Percentiles rank a stretch among this genome's conserved stretches.
Evolutionary conservation across 2,888 invertebrate species (phyloP).

Genomic region (Diaphora mendica): DNA sequence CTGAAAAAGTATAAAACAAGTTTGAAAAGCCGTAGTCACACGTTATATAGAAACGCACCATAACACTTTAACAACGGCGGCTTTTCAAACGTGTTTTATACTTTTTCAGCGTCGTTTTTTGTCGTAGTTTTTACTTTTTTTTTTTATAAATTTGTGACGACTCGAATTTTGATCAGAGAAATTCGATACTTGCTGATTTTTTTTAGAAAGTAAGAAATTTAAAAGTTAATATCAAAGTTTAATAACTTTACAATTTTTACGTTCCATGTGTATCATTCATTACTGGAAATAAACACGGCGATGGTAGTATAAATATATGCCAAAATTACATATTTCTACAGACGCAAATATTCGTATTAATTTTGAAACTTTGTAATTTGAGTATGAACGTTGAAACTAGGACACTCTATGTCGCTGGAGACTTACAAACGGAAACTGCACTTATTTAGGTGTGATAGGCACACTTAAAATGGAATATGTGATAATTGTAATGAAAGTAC

Average conservation of each 20-base stretch:
- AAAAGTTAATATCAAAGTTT: background rate
- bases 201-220: background rate
- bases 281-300: background rate
- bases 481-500: background rate
- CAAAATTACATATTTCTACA: background rate
- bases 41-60: too few relatives aligned
- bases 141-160: background rate
- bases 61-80: too few relatives aligned
- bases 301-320: background rate
- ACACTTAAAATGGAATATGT: background rate
- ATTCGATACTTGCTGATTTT: background rate
- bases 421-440: background rate
- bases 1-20: too few relatives aligned
- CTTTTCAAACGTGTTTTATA: too few relatives aligned
- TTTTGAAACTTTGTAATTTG: background rate
- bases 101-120: too few relatives aligned
- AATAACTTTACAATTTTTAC: background rate
- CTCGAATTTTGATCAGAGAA: background rate
- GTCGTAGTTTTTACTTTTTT: too few relatives aligned
- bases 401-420: background rate
- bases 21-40: too few relatives aligned
- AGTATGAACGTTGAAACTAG: background rate
- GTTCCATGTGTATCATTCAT: background rate
- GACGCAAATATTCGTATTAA: background rate
- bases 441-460: background rate